phyloP scores from a whole-genome alignment of 2,888 invertebrate species.

The Tiliacea aurago region DNA sequence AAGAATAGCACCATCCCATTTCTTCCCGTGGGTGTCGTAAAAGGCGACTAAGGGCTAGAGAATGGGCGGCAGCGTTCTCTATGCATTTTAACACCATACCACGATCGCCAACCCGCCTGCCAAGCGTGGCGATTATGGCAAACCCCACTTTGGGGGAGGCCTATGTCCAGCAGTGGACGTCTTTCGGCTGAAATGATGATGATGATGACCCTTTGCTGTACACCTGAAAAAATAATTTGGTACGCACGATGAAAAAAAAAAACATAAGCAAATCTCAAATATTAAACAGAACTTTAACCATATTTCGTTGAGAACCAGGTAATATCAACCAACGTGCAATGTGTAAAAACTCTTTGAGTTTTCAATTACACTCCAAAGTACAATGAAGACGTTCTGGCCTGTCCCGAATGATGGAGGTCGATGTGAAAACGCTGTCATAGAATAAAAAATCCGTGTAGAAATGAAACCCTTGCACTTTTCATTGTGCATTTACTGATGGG shows the following conservation, averaged over 20 bases:
- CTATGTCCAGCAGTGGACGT: too few relatives aligned
- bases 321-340: conserved; percentile 30
- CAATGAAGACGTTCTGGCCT: conserved; percentile 76
- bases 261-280: conserved; percentile 1
- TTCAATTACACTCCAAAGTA: conserved; percentile 71
- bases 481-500: too few relatives aligned
- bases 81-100: too few relatives aligned
- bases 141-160: too few relatives aligned
- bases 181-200: too few relatives aligned
- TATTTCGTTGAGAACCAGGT: conserved; percentile 11
- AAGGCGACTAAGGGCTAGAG: too few relatives aligned
- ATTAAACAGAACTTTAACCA: conserved; percentile 36
- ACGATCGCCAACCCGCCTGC: too few relatives aligned
- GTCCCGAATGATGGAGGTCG: conserved; percentile 75
- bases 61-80: too few relatives aligned
- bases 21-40: too few relatives aligned
- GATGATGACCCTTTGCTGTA: not conserved
- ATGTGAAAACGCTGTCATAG: conserved; percentile 70
- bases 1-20: too few relatives aligned
- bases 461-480: not conserved
- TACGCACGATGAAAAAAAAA: not conserved
- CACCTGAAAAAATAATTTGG: not conserved
- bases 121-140: too few relatives aligned
- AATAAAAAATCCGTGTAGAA: conserved; percentile 10
- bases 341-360: conserved; percentile 63